Evolutionary conservation across 2,113 vertebrate species (phyloP), one percentile per base, ranked within the genome.

Genomic region (Eretmochelys imbricata): DNA sequence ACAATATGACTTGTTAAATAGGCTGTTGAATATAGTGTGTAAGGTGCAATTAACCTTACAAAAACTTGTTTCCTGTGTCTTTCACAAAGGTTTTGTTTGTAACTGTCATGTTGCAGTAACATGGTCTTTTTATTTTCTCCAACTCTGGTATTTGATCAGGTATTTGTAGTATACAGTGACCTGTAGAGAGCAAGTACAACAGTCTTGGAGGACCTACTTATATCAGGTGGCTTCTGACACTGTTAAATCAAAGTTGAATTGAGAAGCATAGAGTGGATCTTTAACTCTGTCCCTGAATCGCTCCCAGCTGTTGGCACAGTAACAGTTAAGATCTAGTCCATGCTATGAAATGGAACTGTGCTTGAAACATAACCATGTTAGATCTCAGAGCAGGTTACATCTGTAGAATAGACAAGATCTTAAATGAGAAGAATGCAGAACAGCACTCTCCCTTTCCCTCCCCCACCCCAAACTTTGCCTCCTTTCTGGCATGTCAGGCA

Each of bases 311-410:
- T 65, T 65, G 31, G 59, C 62, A 65, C 31, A 65, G 31, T 65
- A 35, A 65, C 31, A 65, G 59, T 62, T 29, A 62, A 62, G 12
- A 31, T 62, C 29, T 62, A 42, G 69, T 76, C 59, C 87, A 81
- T 88, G 22, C 49, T 35, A 9, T 53, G 83, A 82, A 88, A 78
- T 62, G 2, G 3, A 89, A 94, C 25, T 53, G 38, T 94, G 82
- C 20, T 69, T 81, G 54, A 59, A 25, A 3, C 29, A 8, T 51
- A 62, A 72, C 85, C 17, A 27, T 19, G 4, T 83, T 95, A 54
- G 20, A 22, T 54, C 53, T 53, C 53, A 20, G 53, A 19, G 53
- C 19, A 53, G 19, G 53, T 19, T 53, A 81, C 50, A 54, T 87
- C 17, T 57, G 1, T 38, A 91, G 79, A 12, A 2, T 35, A 82